phyloP scores from a whole-genome alignment of 2,113 vertebrate species.

The Pseudopodoces humilis region DNA sequence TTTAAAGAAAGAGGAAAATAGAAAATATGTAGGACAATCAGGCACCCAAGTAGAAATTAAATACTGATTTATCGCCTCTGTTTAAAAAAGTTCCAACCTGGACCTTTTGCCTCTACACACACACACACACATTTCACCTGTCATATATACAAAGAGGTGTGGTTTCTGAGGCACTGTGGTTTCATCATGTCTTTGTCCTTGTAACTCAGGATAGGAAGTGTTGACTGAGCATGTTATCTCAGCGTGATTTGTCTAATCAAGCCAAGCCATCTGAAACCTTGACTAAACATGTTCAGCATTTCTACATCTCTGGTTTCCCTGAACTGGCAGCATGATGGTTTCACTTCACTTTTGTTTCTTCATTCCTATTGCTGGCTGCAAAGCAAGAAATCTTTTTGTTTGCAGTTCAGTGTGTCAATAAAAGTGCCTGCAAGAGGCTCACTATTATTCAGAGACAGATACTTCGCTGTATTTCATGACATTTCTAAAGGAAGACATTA shows the following conservation, averaged over 20 bases:
- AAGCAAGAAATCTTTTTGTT: not conserved
- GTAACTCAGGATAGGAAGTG: not conserved
- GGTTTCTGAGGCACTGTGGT: not conserved
- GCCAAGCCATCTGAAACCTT: not conserved
- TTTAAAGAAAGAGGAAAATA: not conserved
- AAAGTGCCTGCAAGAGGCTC: not conserved
- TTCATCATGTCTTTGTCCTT: not conserved
- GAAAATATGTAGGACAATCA: fast-evolving
- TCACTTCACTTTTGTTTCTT: not conserved
- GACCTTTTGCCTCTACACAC: not conserved
- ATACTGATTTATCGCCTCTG: not conserved
- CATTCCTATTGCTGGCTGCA: not conserved
- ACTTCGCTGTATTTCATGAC: not conserved
- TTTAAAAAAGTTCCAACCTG: not conserved
- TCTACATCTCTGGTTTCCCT: not conserved
- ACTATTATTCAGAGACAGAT: not conserved
- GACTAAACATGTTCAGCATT: not conserved
- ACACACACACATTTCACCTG: not conserved
- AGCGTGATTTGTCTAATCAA: not conserved
- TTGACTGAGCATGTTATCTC: not conserved
- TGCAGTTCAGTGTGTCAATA: not conserved
- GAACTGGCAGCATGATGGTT: not conserved
- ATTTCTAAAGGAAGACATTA: not conserved
- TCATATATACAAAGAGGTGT: not conserved
- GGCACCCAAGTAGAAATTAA: not conserved